Percentiles rank a stretch among this genome's conserved stretches.
These are phyloP conservation scores for Seira sanloemensis DNA, from an alignment of 2,888 invertebrate genomes.

Conservation along the genomic window DNA sequence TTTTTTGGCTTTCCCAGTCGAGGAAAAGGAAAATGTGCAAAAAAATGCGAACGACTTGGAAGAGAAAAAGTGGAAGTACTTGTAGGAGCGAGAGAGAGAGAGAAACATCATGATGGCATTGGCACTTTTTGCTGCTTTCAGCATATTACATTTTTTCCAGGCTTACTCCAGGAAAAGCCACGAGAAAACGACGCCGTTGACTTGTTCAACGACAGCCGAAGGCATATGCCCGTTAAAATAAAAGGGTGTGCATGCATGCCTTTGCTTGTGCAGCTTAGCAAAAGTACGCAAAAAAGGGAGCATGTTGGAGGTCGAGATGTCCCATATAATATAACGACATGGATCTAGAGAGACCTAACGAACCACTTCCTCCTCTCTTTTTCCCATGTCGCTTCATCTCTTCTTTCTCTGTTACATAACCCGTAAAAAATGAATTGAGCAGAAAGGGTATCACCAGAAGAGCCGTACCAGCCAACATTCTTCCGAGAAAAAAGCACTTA, in stretches of 20 bases:
- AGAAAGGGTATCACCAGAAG: slow-evolving; percentile 25
- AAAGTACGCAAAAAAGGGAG: slow-evolving; percentile 30
- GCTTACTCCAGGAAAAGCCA: slow-evolving; percentile 59
- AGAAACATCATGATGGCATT: slow-evolving; percentile 58
- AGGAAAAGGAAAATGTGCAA: slow-evolving; percentile 49
- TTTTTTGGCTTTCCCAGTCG: slow-evolving; percentile 42
- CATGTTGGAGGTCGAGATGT: slow-evolving; percentile 65
- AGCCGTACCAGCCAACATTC: slow-evolving; percentile 30
- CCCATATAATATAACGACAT: slow-evolving; percentile 66
- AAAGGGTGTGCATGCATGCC: slow-evolving; percentile 12
- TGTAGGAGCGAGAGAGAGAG: slow-evolving; percentile 44
- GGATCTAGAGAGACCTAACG: slow-evolving; percentile 62
- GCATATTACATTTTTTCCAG: slow-evolving; percentile 64
- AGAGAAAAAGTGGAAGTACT: slow-evolving; percentile 54
- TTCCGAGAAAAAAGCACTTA: slow-evolving; percentile 51
- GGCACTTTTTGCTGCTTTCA: slow-evolving; percentile 63
- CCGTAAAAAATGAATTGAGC: slow-evolving; percentile 60
- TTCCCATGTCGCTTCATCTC: slow-evolving; percentile 52
- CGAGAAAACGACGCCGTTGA: slow-evolving; percentile 53
- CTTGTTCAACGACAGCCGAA: slow-evolving; percentile 35
- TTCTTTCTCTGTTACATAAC: slow-evolving; percentile 54
- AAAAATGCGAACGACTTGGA: slow-evolving; percentile 46
- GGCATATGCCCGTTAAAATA: slow-evolving; percentile 22
- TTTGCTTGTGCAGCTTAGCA: slow-evolving; percentile 12
- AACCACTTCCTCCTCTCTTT: slow-evolving; percentile 55